These are phyloP conservation scores for Euura saliciscinereae DNA, from an alignment of 1,140 invertebrate species.

Conservation along the genomic window DNA sequence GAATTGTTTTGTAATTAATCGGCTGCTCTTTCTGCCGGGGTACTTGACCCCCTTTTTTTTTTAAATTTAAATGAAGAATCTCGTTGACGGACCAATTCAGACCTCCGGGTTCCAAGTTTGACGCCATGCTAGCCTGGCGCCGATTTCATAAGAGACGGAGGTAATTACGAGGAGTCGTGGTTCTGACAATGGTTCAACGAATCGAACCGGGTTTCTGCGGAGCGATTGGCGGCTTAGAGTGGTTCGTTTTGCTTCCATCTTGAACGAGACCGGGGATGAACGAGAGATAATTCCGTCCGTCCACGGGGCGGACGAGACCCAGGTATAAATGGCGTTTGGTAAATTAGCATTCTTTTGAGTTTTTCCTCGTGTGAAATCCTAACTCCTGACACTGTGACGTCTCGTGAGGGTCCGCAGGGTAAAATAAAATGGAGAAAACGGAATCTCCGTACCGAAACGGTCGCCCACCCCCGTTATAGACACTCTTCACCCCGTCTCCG, in stretches of 20 bases:
- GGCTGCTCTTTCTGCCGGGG: no score
- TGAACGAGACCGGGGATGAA: background rate
- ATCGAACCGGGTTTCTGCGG: background rate
- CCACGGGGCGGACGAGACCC: no score
- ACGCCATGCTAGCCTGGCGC: background rate
- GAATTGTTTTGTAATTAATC: background rate
- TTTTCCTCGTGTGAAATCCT: background rate
- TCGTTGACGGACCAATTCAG: background rate
- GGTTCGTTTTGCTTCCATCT: background rate
- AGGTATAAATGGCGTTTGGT: slow-evolving; percentile 33
- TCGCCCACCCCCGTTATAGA: slow-evolving; percentile 28
- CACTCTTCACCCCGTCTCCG: slow-evolving; percentile 23
- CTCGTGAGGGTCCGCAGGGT: background rate
- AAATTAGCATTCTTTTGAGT: slow-evolving; percentile 53
- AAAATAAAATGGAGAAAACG: background rate
- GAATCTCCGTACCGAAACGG: slow-evolving; percentile 20
- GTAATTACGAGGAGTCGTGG: background rate
- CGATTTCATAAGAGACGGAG: slow-evolving; percentile 1
- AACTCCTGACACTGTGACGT: background rate
- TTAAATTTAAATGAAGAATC: no score
- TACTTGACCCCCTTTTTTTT: no score
- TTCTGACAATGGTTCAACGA: background rate
- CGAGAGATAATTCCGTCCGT: slow-evolving; percentile 24
- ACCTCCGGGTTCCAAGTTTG: background rate
- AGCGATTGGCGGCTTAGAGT: background rate